phyloP scores from a whole-genome alignment of 2,888 invertebrate species.

The Drosophila hamatofila region DNA sequence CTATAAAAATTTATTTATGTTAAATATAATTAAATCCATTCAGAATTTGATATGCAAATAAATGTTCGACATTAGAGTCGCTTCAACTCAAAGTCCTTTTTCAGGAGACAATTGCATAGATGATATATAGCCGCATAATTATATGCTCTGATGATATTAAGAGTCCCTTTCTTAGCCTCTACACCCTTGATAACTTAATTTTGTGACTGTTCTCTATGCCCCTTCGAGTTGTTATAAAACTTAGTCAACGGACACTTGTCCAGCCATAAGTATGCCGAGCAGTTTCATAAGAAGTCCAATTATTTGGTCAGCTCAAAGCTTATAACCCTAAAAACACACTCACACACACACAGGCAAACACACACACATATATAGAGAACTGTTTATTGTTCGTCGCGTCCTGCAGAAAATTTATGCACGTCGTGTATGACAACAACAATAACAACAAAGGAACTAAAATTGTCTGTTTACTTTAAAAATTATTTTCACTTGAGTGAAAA shows the following conservation, averaged over 20 bases:
- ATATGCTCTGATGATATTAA: background rate
- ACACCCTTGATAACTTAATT: background rate
- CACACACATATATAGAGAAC: background rate
- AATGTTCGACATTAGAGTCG: background rate
- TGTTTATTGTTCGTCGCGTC: constrained; percentile 45
- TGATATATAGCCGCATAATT: background rate
- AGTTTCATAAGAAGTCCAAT: constrained; percentile 53
- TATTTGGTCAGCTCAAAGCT: constrained; percentile 64
- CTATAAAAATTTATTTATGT: background rate
- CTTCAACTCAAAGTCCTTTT: background rate
- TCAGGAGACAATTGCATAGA: background rate
- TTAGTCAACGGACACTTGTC: constrained; percentile 41
- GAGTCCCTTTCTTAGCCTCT: too few relatives aligned
- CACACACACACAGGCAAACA: background rate
- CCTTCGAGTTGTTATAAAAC: constrained; percentile 37
- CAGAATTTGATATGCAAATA: background rate
- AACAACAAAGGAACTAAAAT: constrained; percentile 57
- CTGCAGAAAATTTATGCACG: constrained; percentile 76
- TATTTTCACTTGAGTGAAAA: constrained; percentile 83
- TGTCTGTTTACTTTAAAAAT: constrained; percentile 79
- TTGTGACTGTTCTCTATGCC: background rate
- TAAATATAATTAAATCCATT: background rate
- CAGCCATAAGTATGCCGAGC: constrained; percentile 18
- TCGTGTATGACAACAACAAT: constrained; percentile 36
- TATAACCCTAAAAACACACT: constrained; percentile 31